These are phyloP conservation scores for Phoeniculus purpureus DNA, from an alignment of 2,797 vertebrate genomes.

Conservation along the genomic window DNA sequence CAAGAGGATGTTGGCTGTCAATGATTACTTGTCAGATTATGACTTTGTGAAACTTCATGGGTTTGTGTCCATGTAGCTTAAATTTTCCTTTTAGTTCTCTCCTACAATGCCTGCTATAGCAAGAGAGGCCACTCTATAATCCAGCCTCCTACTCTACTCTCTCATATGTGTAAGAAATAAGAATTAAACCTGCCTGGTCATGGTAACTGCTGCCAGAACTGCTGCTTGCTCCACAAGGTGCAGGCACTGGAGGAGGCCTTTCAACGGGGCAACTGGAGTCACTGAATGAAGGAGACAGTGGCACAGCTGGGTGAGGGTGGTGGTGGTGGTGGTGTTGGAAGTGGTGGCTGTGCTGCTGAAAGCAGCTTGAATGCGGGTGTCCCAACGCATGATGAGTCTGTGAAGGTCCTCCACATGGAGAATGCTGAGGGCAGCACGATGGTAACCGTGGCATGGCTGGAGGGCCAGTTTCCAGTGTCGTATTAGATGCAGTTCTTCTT, in stretches of 20 bases:
- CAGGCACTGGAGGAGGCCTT: slow-evolving; percentile 87
- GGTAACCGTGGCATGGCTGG: slow-evolving; percentile 94
- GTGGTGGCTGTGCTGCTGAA: slow-evolving; percentile 88
- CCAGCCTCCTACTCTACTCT: neutral
- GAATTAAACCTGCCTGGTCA: slow-evolving; percentile 87
- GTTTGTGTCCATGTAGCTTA: neutral
- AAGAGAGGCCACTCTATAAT: neutral
- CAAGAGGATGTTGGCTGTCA: neutral
- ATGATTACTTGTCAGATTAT: neutral
- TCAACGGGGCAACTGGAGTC: slow-evolving; percentile 91
- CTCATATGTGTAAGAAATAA: neutral
- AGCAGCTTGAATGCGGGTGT: slow-evolving; percentile 90
- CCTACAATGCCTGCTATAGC: neutral
- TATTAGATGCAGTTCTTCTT: slow-evolving; percentile 83
- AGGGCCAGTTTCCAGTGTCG: slow-evolving; percentile 83
- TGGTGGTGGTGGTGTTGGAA: slow-evolving; percentile 89
- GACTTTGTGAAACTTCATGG: neutral
- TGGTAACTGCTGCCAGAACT: slow-evolving; percentile 86
- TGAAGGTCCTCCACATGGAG: slow-evolving; percentile 90
- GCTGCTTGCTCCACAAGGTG: slow-evolving; percentile 86
- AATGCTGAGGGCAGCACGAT: slow-evolving; percentile 98
- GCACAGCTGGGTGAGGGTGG: slow-evolving; percentile 87
- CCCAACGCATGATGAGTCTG: slow-evolving; percentile 88
- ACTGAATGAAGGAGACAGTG: slow-evolving; percentile 85
- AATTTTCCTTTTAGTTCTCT: neutral